Evolutionary conservation across 2,113 vertebrate genomes (phyloP).

Genomic region (Copsychus sechellarum): DNA sequence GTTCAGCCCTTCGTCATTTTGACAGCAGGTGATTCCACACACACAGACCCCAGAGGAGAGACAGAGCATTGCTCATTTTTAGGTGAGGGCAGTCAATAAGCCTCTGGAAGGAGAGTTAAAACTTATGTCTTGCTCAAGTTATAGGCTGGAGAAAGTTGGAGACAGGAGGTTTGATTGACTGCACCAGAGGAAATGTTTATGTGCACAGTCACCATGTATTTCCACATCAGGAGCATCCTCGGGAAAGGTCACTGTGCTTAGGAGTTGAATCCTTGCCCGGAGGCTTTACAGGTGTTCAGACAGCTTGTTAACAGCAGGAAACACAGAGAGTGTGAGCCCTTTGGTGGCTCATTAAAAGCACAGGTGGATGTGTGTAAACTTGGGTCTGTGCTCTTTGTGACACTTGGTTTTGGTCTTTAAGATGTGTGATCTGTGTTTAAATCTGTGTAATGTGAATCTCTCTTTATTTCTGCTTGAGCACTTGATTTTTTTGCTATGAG

Average conservation of each 20-base stretch:
- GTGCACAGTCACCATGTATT: neutral
- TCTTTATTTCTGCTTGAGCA: neutral
- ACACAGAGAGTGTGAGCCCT: neutral
- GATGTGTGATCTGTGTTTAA: neutral
- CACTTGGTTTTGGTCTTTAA: neutral
- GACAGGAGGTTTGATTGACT: neutral
- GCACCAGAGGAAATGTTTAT: neutral
- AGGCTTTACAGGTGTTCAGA: slow-evolving; percentile 5
- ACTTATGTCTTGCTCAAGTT: neutral
- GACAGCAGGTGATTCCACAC: neutral
- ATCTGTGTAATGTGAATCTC: neutral
- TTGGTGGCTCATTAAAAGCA: neutral
- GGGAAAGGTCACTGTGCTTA: neutral
- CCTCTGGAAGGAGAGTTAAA: neutral
- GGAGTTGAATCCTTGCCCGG: neutral
- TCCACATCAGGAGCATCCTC: neutral
- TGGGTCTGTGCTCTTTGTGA: neutral
- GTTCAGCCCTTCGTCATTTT: neutral
- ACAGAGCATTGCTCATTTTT: neutral
- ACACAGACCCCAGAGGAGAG: neutral
- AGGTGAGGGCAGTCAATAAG: neutral
- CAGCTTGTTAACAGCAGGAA: slow-evolving; percentile 37
- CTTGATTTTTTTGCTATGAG: neutral
- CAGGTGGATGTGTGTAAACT: neutral
- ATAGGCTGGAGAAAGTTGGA: neutral